Conservation (phyloP, 2,113 vertebrate genomes). For the Eretmodus cyanostictus region DNA sequence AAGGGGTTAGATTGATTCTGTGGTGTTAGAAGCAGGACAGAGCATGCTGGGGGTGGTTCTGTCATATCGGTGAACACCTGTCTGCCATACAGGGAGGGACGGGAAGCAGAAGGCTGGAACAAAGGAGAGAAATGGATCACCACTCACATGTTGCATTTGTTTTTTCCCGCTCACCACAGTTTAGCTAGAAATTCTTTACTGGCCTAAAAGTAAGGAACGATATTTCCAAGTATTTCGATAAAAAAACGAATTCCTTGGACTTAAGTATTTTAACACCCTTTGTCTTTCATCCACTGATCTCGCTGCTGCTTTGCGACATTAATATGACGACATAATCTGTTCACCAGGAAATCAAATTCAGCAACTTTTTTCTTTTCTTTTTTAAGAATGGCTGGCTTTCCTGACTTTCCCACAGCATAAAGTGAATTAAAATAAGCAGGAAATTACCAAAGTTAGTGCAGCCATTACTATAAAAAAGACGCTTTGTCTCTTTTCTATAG, state of each 20-base stretch:
- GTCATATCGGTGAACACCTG: conserved; percentile 42
- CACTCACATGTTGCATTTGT: not conserved
- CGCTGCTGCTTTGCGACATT: not conserved
- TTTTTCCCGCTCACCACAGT: not conserved
- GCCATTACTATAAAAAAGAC: not conserved
- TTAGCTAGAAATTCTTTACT: not conserved
- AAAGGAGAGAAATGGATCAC: conserved; percentile 32
- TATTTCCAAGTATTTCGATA: not conserved
- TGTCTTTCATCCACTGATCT: not conserved
- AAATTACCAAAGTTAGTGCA: not conserved
- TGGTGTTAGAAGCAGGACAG: conserved; percentile 32
- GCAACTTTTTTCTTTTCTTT: not conserved
- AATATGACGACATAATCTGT: not conserved
- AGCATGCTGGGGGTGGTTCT: not conserved
- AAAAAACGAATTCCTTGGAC: not conserved
- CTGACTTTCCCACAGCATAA: not conserved
- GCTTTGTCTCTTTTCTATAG: not conserved
- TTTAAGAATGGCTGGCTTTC: not conserved
- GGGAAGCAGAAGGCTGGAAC: conserved; percentile 27
- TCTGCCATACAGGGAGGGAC: conserved; percentile 20
- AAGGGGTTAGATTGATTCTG: conserved; percentile 35
- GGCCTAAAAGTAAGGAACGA: not conserved
- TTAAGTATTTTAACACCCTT: not conserved
- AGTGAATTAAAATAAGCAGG: not conserved
- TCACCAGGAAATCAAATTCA: not conserved